Base-by-base conservation (phyloP, 2,888 invertebrate genomes). In the Mesorhabditis belari region DNA sequence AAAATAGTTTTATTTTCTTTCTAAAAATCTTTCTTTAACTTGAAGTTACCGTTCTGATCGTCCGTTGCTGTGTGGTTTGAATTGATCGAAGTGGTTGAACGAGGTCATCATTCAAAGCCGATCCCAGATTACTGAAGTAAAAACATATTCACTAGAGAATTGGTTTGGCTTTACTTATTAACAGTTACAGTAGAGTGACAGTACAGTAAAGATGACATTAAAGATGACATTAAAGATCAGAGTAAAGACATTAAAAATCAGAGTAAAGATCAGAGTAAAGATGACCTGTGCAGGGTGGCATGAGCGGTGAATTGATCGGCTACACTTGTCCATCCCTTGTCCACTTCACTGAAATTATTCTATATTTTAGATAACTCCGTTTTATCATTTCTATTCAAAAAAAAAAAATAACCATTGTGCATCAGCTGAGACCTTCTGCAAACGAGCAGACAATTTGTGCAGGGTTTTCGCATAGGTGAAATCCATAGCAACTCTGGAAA, bases 291-390 rank as follows among this genome's bases (percentile, higher is more conserved):
- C 44, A 74, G 65, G n/a, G 74, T 73, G 9, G 74, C 66, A 21
- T 74, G 74, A 27, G 69, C 66, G 54, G 72, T 72, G 58, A 73
- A 74, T 62, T 74, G 74, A 50, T 74, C 74, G 3, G 74, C 74
- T 1, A 71, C 74, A 29, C 67, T 65, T 17, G 64, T 66, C 74
- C 74, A 74, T 23, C 73, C 74, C 58, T 67, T 65, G 61, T 74
- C 74, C 55, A 74, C 69, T 49, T 71, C 71, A 52, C 73, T 73
- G 58, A 35, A 35, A 35, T 35, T 9, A 35, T 17, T n/a, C n/a
- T 35, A 35, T 9, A 29, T 35, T 35, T 35, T 35, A 35, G 12
- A 17, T 35, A n/a, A n/a, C n/a, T n/a, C n/a, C n/a, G n/a, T 35
- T 35, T 35, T 35, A 35, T 35, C 12, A n/a, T 35, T 35, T 35